Conservation (phyloP, 37 sponge, comb jelly and placozoan species). For the Ephydatia muelleri region DNA sequence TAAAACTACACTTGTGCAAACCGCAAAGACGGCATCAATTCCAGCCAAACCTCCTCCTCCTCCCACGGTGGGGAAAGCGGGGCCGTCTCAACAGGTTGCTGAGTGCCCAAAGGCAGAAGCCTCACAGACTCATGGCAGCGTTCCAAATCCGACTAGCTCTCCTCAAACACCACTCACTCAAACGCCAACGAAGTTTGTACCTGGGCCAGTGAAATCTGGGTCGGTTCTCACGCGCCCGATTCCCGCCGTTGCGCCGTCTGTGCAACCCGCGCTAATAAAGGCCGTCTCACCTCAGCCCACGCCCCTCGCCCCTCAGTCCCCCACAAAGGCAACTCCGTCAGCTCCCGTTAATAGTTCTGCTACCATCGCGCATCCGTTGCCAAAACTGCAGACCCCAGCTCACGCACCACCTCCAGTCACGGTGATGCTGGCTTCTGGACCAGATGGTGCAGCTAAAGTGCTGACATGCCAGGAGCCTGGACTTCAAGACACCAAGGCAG, state of each 20-base stretch:
- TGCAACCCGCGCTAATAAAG: background rate
- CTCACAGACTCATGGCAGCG: background rate
- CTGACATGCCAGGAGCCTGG: constrained; percentile 44
- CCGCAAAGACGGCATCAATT: background rate
- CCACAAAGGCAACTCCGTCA: background rate
- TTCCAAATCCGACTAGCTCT: background rate
- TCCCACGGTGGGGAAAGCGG: constrained; percentile 1
- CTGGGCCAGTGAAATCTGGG: background rate
- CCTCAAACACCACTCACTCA: background rate
- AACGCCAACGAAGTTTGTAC: background rate
- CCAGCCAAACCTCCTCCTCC: background rate
- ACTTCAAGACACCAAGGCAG: constrained; percentile 47
- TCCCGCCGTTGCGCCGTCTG: background rate
- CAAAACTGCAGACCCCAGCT: background rate
- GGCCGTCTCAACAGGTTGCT: background rate
- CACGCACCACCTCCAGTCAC: background rate
- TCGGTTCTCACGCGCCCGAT: background rate
- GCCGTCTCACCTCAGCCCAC: background rate
- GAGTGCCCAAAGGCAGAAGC: background rate
- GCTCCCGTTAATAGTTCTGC: background rate
- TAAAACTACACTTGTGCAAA: background rate
- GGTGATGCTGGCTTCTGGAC: background rate
- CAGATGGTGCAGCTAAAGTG: constrained; percentile 6
- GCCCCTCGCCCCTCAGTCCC: background rate
- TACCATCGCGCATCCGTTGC: background rate